Percentiles rank a stretch among this genome's conserved stretches.
These are phyloP conservation scores for Hypomecis atomaria DNA, from an alignment of 2,888 invertebrate species.

Conservation along the genomic window DNA sequence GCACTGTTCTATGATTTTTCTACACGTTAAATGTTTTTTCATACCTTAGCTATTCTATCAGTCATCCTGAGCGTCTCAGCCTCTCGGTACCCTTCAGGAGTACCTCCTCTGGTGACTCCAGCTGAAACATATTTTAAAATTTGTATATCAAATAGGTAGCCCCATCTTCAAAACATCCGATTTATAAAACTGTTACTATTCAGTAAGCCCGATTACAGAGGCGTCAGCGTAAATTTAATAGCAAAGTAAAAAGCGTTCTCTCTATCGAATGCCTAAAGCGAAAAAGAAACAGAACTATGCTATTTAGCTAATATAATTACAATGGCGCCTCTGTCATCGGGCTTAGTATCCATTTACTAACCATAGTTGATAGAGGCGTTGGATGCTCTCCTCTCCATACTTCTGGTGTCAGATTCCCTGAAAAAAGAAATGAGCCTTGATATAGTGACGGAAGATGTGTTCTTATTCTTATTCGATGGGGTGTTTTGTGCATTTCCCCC, in stretches of 20 bases:
- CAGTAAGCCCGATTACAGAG: too few species aligned
- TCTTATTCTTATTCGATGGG: too few species aligned
- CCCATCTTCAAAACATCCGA: too few species aligned
- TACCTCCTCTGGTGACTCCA: conserved; percentile 65
- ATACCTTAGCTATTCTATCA: conserved; percentile 73
- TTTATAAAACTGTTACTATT: too few species aligned
- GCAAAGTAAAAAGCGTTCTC: too few species aligned
- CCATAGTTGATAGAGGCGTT: conserved; percentile 78
- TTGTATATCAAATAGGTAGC: too few species aligned
- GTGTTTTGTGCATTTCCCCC: too few species aligned
- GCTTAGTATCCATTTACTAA: conserved; percentile 37
- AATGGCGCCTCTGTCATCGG: not conserved
- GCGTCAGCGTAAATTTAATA: too few species aligned
- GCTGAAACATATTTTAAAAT: conserved; percentile 47
- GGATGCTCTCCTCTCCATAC: conserved; percentile 77
- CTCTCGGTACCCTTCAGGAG: conserved; percentile 79
- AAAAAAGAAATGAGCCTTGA: conserved; percentile 32
- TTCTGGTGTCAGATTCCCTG: conserved; percentile 76
- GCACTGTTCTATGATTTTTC: too few species aligned
- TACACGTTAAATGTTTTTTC: not conserved
- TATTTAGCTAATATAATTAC: too few species aligned
- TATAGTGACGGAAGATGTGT: not conserved
- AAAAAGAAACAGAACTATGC: too few species aligned
- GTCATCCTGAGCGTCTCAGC: conserved; percentile 76
- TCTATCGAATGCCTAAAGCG: too few species aligned